Evolutionary conservation across 1,140 invertebrate species (phyloP), one percentile per base, ranked within the genome.

Genomic region (Dysdera silvatica): DNA sequence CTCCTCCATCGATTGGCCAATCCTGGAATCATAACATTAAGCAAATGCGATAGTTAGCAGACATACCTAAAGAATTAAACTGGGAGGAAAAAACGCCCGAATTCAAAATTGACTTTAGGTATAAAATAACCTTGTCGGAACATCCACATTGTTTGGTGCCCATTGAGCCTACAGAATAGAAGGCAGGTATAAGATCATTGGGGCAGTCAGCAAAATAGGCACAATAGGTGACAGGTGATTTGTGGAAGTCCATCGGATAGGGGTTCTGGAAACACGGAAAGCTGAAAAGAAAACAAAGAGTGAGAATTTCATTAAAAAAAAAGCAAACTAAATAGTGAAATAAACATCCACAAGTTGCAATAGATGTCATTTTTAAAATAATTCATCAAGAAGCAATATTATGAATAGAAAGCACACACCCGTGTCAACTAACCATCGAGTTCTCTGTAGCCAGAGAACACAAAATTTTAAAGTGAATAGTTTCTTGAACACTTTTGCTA

Each of bases 231-330:
- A 98, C 93, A 37, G 93, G 88, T 57, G 91, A 95, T 79, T 98
- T 94, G 78, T 98, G 95, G 68, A 99, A 84, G 79, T 99, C 95
- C 92, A 98, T 98, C 47, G 95, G 90, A 82, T 99, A 98, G 48
- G 95, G 97, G 82, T 97, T 97, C 78, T 98, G 94, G 80, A 98
- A 96, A 79, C 92, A 96, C 20, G 96, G 95, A 81, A 96, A 99
- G 20, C 81, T 81, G 65, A 12, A 63, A 59, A 45, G 32, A 2
- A n/a, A 63, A 33, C n/a, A 37, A 49, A 26, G 28, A 63, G 40
- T 45, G n/a, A 8, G 24, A 14, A 49, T 29, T 26, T 49, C n/a
- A 49, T 23, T 6, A 0, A 4, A 31, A 2, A 12, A 41, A 8
- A 47, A 61, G 28, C 20, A 56, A 7, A 56, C 4, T 56, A 8